Evolutionary conservation across 2,797 vertebrate species (phyloP).

Genomic region (Fratercula arctica): DNA sequence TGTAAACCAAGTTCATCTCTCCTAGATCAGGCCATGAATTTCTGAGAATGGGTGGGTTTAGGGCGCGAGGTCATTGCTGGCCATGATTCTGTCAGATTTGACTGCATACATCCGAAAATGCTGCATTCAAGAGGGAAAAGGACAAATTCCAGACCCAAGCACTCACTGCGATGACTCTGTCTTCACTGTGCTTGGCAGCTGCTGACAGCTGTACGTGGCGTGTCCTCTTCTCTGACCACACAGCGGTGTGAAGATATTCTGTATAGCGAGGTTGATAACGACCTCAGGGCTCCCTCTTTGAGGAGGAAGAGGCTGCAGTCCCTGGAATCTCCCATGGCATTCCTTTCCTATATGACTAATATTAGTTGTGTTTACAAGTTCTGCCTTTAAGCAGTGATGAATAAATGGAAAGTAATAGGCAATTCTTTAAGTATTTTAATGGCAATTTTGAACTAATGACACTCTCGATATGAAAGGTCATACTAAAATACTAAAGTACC

Average conservation of each 20-base stretch:
- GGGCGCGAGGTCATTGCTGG: neutral
- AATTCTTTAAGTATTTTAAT: neutral
- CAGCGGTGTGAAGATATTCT: neutral
- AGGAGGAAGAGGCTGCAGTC: neutral
- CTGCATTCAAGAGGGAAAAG: neutral
- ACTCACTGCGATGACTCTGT: neutral
- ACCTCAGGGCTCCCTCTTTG: neutral
- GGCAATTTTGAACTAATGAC: neutral
- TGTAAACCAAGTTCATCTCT: neutral
- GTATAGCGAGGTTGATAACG: accelerated
- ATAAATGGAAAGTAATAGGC: neutral
- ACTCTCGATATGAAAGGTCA: neutral
- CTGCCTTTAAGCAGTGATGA: neutral
- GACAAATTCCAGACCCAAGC: neutral
- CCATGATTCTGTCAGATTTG: neutral
- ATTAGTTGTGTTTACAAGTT: neutral
- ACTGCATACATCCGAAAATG: neutral
- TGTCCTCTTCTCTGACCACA: neutral
- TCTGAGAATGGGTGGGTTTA: neutral
- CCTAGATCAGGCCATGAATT: neutral
- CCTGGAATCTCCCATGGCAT: neutral
- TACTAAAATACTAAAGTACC: neutral
- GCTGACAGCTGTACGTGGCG: accelerated
- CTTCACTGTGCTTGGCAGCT: neutral
- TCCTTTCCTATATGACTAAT: neutral